phyloP scores from a whole-genome alignment of 1,140 invertebrate genomes.

The Sminthurides bifidus region DNA sequence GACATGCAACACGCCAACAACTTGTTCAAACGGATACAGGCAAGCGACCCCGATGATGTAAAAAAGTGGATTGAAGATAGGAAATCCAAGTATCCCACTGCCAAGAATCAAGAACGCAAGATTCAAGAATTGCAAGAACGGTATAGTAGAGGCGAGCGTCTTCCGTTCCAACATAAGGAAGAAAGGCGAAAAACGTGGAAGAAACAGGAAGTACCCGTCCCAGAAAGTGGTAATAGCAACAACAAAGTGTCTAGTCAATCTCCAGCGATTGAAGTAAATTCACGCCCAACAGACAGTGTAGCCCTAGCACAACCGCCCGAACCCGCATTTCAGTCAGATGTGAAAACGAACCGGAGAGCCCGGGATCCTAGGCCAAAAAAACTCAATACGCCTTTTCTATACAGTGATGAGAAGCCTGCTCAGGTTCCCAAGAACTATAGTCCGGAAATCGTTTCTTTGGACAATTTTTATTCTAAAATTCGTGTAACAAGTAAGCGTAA shows the following conservation, averaged over 20 bases:
- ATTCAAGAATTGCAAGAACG: slow-evolving; percentile 51
- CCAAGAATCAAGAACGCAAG: slow-evolving; percentile 51
- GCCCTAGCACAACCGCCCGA: no score
- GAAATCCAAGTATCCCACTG: slow-evolving; percentile 39
- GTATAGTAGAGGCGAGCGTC: slow-evolving; percentile 38
- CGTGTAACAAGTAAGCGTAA: slow-evolving; percentile 7
- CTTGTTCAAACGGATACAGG: slow-evolving; percentile 59
- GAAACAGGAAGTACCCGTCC: no score
- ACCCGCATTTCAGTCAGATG: no score
- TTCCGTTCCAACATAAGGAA: slow-evolving; percentile 31
- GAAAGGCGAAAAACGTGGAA: no score
- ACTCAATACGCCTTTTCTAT: no score
- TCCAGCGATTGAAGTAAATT: no score
- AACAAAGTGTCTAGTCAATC: no score
- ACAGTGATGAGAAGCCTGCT: no score
- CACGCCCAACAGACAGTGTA: no score
- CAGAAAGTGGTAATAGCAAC: background rate
- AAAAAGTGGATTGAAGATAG: slow-evolving; percentile 67
- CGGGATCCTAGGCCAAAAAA: background rate
- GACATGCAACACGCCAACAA: slow-evolving; percentile 66
- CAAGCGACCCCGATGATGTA: slow-evolving; percentile 62
- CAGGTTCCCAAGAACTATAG: no score
- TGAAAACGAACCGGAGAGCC: background rate
- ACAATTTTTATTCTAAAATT: slow-evolving; percentile 14
- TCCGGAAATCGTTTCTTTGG: slow-evolving; percentile 32